Conservation (phyloP, 2,888 invertebrate species). For the Phrixothrix hirtus region DNA sequence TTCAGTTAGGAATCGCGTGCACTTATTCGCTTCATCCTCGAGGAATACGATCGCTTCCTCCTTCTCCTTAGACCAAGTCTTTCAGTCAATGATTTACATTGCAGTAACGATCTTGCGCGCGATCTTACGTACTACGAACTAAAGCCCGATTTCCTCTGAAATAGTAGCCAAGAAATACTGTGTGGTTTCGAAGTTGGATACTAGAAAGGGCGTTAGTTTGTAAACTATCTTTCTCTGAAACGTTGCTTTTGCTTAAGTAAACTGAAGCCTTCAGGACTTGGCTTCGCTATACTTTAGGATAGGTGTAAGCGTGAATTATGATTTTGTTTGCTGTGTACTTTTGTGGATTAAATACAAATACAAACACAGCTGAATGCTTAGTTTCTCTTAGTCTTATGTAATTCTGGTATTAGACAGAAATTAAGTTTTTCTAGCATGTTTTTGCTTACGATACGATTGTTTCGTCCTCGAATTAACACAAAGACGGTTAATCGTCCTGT, state of each 20-base stretch:
- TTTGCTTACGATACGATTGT: too few relatives aligned
- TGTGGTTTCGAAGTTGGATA: conserved; percentile 27
- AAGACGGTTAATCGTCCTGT: conserved; percentile 11
- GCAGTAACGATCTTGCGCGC: conserved; percentile 25
- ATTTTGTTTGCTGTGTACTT: too few relatives aligned
- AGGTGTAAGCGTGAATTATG: conserved; percentile 13
- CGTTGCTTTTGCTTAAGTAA: background rate
- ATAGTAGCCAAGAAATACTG: conserved; percentile 27
- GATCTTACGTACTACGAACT: conserved; percentile 24
- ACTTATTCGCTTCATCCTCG: conserved; percentile 24
- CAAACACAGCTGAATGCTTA: too few relatives aligned
- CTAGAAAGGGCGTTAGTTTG: conserved; percentile 20
- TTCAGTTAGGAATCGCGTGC: conserved; percentile 45
- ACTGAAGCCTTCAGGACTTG: conserved; percentile 3
- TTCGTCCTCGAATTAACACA: too few relatives aligned
- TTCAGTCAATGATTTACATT: conserved; percentile 34
- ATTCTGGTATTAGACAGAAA: too few relatives aligned
- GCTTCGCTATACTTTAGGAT: background rate
- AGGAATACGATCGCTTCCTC: conserved; percentile 14
- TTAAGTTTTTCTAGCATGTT: too few relatives aligned
- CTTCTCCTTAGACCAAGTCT: conserved; percentile 25
- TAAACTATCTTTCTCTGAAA: conserved; percentile 9
- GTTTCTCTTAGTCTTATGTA: too few relatives aligned
- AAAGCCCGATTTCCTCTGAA: conserved; percentile 30
- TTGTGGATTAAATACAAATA: too few relatives aligned